Percentiles rank a stretch among this genome's conserved stretches.
These are phyloP conservation scores for Lutjanus campechanus DNA, from an alignment of 2,797 vertebrate species.

Conservation along the genomic window DNA sequence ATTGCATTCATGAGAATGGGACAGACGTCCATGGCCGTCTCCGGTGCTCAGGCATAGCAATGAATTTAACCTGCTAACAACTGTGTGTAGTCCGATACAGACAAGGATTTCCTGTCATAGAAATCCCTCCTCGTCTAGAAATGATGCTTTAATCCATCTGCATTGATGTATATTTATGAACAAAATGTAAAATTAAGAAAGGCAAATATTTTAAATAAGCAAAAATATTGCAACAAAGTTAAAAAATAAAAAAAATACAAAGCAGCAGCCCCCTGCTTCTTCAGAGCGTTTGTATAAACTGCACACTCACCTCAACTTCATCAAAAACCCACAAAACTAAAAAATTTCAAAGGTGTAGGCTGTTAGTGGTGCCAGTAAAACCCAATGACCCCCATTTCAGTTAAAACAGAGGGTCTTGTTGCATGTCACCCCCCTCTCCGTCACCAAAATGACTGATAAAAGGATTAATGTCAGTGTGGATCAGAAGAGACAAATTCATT, in stretches of 20 bases:
- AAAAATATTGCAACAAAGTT: not conserved
- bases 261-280: not conserved
- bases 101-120: not conserved
- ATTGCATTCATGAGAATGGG: too few relatives aligned
- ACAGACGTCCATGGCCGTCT: too few relatives aligned
- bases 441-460: not conserved
- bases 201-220: too few relatives aligned
- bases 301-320: not conserved
- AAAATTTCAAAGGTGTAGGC: too few relatives aligned
- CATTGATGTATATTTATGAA: not conserved
- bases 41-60: too few relatives aligned
- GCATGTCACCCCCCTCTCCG: not conserved
- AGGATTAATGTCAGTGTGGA: not conserved
- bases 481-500: not conserved
- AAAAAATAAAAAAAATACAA: not conserved
- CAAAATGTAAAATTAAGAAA: not conserved
- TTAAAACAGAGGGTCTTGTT: not conserved
- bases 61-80: not conserved
- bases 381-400: not conserved
- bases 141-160: not conserved
- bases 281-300: not conserved
- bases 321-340: not conserved
- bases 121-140: too few relatives aligned
- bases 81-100: not conserved
- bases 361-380: not conserved